Evolutionary conservation across 2,888 invertebrate species (phyloP).

Genomic region (Drosophila nr. medialis): DNA sequence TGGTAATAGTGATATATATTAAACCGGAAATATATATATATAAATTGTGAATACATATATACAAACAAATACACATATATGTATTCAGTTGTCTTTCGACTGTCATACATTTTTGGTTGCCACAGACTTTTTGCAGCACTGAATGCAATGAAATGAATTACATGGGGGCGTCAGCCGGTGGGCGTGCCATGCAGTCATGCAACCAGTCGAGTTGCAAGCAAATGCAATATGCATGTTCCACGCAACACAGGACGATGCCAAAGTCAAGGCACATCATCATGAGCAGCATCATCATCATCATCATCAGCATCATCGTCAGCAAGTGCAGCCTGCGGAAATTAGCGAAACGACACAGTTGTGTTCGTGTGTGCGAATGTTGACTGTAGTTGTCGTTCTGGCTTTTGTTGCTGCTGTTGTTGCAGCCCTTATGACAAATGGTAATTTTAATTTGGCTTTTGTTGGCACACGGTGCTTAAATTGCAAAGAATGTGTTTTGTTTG

Average conservation of each 20-base stretch:
- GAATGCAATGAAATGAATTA: constrained; percentile 32
- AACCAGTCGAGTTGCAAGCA: constrained; percentile 20
- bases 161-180: constrained; percentile 23
- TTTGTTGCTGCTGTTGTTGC: constrained; percentile 28
- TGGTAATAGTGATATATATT: neutral
- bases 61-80: neutral
- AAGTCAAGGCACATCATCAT: constrained; percentile 31
- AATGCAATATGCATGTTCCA: constrained; percentile 50
- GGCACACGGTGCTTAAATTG: constrained; percentile 47
- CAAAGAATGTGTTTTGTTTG: constrained; percentile 18
- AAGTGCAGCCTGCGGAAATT: constrained; percentile 36
- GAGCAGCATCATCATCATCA: constrained; percentile 16
- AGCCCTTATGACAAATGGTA: constrained; percentile 71
- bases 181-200: constrained; percentile 42
- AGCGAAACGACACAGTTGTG: constrained; percentile 18
- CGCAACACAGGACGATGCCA: constrained; percentile 18
- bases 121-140: constrained; percentile 17
- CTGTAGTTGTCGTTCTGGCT: constrained; percentile 22
- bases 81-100: neutral
- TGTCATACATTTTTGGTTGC: constrained; percentile 13
- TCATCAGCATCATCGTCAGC: constrained; percentile 5
- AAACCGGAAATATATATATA: neutral
- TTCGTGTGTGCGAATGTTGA: constrained; percentile 14
- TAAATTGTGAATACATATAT: neutral
- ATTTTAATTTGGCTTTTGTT: constrained; percentile 78